Conservation (phyloP, 2,797 vertebrate genomes). For the Neosilurus mollespiculum region DNA sequence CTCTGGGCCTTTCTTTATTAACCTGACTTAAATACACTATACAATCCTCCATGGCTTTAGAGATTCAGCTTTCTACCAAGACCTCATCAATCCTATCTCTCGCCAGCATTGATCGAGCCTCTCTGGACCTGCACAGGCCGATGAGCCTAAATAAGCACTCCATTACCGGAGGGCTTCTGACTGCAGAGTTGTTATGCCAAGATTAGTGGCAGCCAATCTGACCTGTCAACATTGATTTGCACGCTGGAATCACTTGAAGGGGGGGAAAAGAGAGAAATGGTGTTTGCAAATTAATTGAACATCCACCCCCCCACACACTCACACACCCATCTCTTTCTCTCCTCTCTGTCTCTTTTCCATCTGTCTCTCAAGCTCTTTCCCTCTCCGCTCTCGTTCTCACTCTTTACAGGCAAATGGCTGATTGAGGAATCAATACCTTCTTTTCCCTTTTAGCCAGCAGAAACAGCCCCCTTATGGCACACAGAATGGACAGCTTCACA, state of each 20-base stretch:
- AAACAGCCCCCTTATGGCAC: conserved; percentile 72
- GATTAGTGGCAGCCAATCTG: conserved; percentile 76
- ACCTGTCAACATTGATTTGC: conserved; percentile 80
- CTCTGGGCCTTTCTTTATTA: conserved; percentile 48
- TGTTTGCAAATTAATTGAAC: conserved; percentile 77
- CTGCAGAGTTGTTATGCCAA: conserved; percentile 76
- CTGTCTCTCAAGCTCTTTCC: conserved; percentile 15
- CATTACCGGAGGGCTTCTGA: conserved; percentile 79
- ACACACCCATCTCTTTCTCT: conserved; percentile 48
- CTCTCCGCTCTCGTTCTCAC: conserved; percentile 26
- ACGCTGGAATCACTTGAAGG: conserved; percentile 78
- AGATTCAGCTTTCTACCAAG: conserved; percentile 47
- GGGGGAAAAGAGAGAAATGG: conserved; percentile 64
- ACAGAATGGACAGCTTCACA: conserved; percentile 81
- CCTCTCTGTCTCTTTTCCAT: conserved; percentile 22
- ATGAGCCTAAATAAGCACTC: conserved; percentile 81
- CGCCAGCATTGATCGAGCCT: conserved; percentile 79
- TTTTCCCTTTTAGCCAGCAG: conserved; percentile 71
- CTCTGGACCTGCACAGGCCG: conserved; percentile 77
- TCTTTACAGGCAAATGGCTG: conserved; percentile 63
- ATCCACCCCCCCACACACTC: conserved; percentile 50
- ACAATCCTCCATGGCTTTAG: conserved; percentile 41
- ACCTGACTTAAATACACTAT: conserved; percentile 39
- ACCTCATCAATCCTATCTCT: conserved; percentile 75
- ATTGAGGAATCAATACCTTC: conserved; percentile 70